Conservation (phyloP, 2,888 invertebrate species). For the Agrilus mali region DNA sequence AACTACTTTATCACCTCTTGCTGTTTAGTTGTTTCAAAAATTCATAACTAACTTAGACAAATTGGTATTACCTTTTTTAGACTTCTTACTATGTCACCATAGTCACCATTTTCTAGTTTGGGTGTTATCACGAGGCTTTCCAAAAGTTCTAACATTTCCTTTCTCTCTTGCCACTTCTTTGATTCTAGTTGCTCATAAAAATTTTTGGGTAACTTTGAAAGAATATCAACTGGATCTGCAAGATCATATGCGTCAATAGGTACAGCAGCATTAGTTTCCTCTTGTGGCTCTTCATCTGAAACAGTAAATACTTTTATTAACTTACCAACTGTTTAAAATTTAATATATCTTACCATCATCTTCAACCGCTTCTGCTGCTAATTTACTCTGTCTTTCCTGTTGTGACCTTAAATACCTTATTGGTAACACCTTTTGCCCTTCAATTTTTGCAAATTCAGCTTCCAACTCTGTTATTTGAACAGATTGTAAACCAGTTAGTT, state of each 20-base stretch:
- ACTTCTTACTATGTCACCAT: conserved; percentile 75
- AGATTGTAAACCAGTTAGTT: conserved; percentile 75
- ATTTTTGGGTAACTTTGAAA: conserved; percentile 87
- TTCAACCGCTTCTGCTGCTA: conserved; percentile 25
- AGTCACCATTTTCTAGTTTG: conserved; percentile 84
- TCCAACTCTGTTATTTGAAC: conserved; percentile 83
- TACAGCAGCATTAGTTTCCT: conserved; percentile 36
- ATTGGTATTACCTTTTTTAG: conserved; percentile 60
- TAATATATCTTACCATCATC: conserved; percentile 34
- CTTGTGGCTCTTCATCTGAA: conserved; percentile 47
- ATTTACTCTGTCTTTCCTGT: conserved; percentile 53
- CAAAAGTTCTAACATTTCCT: conserved; percentile 77
- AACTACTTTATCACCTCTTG: not conserved
- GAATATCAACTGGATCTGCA: conserved; percentile 82
- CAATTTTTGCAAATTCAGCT: conserved; percentile 69
- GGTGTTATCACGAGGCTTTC: conserved; percentile 69
- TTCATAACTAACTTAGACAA: not conserved
- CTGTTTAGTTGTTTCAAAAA: too few species aligned
- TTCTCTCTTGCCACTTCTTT: conserved; percentile 94
- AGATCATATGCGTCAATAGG: conserved; percentile 86
- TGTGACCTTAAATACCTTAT: conserved; percentile 70
- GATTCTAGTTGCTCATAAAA: conserved; percentile 90
- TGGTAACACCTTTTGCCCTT: conserved; percentile 53
- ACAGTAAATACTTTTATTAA: conserved; percentile 14
- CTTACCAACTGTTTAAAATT: too few species aligned